A percentile compares a stretch with the other conserved stretches of the same genome.
Conservation (phyloP, 2,888 invertebrate genomes). For the Hirudinaria manillensis region DNA sequence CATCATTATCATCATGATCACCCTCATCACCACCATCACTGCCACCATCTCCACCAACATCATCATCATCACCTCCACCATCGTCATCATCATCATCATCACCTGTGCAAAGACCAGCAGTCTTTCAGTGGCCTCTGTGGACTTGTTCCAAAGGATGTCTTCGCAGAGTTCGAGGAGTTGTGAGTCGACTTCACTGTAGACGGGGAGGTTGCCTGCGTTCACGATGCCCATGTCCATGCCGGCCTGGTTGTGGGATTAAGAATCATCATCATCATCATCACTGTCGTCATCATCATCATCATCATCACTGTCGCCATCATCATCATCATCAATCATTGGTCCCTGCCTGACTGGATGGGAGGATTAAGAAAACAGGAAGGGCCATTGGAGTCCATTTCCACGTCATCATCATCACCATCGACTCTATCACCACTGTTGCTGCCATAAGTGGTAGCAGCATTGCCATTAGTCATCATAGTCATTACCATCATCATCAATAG, state of each 20-base stretch:
- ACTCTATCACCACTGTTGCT: background rate
- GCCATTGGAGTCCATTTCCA: no score
- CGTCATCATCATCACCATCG: background rate
- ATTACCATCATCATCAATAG: background rate
- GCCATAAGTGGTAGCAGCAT: background rate
- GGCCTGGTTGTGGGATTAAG: constrained; percentile 44
- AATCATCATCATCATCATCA: background rate
- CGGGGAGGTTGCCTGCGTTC: constrained; percentile 60
- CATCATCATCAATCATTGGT: background rate
- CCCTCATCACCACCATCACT: background rate
- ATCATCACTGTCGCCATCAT: background rate
- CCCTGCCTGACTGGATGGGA: no score
- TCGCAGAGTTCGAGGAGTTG: constrained; percentile 57
- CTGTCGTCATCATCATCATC: background rate
- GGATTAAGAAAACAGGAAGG: no score
- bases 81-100: constrained; percentile 9
- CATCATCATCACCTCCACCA: background rate
- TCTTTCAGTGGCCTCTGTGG: constrained; percentile 57
- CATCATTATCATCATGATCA: background rate
- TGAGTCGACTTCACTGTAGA: constrained; percentile 50
- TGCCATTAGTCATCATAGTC: no score
- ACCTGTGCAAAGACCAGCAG: constrained; percentile 56
- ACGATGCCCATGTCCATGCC: constrained; percentile 63
- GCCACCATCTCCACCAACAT: background rate
- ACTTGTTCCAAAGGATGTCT: constrained; percentile 58